Conservation (phyloP, 2,113 vertebrate species). For the Brachionichthys hirsutus region DNA sequence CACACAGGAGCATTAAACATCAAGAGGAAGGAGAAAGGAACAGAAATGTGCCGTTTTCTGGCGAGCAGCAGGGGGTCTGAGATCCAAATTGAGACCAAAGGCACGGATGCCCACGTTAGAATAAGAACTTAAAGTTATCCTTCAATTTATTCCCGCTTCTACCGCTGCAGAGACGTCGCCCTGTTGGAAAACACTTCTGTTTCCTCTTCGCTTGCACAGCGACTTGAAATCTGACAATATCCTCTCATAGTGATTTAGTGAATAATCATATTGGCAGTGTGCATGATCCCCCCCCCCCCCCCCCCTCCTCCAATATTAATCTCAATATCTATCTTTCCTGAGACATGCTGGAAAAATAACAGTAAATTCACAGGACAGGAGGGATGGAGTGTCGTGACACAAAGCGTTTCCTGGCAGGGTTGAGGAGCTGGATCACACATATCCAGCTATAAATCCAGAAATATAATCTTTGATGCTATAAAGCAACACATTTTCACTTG, state of each 20-base stretch:
- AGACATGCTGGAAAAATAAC: constrained; percentile 13
- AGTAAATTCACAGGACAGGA: background rate
- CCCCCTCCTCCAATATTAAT: constrained; percentile 2
- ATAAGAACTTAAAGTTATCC: too few species aligned
- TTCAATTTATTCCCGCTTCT: background rate
- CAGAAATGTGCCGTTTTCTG: too few species aligned
- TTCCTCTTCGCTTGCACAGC: background rate
- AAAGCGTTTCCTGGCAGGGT: constrained; percentile 4
- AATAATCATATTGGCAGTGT: constrained; percentile 6
- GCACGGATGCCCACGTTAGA: too few species aligned
- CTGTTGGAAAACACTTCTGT: background rate
- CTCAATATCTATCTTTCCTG: constrained; percentile 13
- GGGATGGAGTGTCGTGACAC: background rate
- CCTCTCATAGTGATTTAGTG: constrained; percentile 23
- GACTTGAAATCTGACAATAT: constrained; percentile 16
- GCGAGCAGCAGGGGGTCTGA: too few species aligned
- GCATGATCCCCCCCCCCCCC: constrained; percentile 8
- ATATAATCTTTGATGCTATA: constrained; percentile 4
- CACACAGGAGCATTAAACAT: too few species aligned
- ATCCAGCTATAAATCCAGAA: constrained; percentile 22
- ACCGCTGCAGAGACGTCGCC: too few species aligned
- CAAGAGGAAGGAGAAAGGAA: too few species aligned
- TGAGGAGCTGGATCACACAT: background rate
- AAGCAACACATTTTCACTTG: background rate
- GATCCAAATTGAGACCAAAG: too few species aligned